Evolutionary conservation across 2,797 vertebrate species (phyloP), one percentile per base, ranked within the genome.

Genomic region (Tarsius wallacei): DNA sequence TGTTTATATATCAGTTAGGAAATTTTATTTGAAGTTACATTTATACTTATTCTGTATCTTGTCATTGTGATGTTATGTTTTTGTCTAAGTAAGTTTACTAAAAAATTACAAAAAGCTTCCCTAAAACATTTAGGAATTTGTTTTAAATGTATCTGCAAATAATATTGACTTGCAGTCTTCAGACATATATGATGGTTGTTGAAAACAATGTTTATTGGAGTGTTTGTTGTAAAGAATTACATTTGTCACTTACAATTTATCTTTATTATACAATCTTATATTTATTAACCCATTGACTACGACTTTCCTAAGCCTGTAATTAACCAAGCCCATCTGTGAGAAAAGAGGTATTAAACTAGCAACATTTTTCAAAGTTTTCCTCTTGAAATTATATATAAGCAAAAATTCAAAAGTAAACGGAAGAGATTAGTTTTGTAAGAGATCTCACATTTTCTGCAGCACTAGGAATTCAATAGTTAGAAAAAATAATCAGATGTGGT

Each of bases 141-240:
- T 90, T 95, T 96, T 49, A 96, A 95, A 90, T 49, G 14, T 86
- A 86, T 88, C 15, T 66, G 2, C 70, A 95, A 70, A 90, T 13
- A 87, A 82, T 88, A 82, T 61, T 85, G 63, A 82, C 71, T 85
- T 88, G 15, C 31, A 93, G 84, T 49, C 36, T 81, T 96, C 70
- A 96, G 66, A 83, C 12, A 31, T 80, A 14, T 51, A 19, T 82
- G 66, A 31, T 49, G 53, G 28, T 31, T 73, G 88, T 70, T 90
- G 87, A 73, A 91, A 96, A 89, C n/a, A 66, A 28, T 71, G 51
- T 87, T 68, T 93, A n/a, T 68, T 93, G 33, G 24, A 64, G 64
- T 83, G 26, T 59, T 88, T 82, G 8, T 87, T 94, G 24, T 64
- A 49, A 16, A 90, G n/a, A 94, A 92, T 90, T 70, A 2, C 9